Evolutionary conservation across 2,888 invertebrate species (phyloP), one percentile per base, ranked within the genome.

Genomic region (Scaptomyza polygonia): DNA sequence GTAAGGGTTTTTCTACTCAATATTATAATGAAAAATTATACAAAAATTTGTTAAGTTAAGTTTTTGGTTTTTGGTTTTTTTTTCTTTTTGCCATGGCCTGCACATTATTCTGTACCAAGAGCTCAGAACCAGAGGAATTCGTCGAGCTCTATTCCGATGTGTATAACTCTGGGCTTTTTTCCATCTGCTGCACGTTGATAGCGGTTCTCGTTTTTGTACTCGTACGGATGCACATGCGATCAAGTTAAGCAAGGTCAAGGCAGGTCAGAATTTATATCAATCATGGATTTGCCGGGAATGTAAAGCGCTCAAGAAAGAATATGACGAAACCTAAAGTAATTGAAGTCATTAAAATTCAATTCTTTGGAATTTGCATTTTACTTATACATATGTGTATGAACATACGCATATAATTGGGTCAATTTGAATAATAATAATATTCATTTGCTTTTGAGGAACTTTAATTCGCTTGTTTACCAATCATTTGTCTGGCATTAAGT

Each of bases 131-230:
- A 5, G 12, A n/a, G 1, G 54, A 67, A 1, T 32, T 84, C n/a
- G 45, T 72, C n/a, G 81, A 81, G 11, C n/a, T 84, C 2, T 81
- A 81, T 21, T 8, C 18, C 1, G 81, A 81, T 67, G 42, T 30
- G 30, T 81, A 51, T 29, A 80, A 54, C 16, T 6, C 40, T 1
- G 71, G 62, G 25, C 40, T 30, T 0, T 69, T 71, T 34, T 12
- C 52, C 18, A 7, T 69, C n/a, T 78, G 68, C 55, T 53, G 56
- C 25, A 57, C 65, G 0, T 0, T 78, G 11, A 4, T 81, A 12
- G 79, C 67, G 0, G 8, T 76, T 1, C 11, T 45, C 0, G 42
- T 36, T 0, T 84, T 76, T 30, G 39, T 29, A 18, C 40, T 64
- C 7, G 58, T 62, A 12, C 55, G 43, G 18, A 3, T 53, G 3